These are phyloP conservation scores for Octopus sinensis DNA, from an alignment of 1,140 invertebrate species.

Conservation along the genomic window DNA sequence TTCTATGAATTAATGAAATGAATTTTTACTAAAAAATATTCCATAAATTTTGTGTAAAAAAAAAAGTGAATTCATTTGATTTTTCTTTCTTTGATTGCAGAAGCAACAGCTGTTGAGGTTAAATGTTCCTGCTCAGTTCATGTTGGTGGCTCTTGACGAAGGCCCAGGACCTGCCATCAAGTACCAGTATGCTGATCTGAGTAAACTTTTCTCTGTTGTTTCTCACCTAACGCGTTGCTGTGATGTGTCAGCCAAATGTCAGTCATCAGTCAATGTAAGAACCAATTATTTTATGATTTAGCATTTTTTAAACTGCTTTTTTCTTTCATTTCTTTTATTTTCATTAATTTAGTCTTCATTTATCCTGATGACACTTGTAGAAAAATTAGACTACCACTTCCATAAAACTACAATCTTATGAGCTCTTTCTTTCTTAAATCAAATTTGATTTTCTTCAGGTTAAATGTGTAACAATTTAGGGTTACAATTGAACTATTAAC, in stretches of 20 bases:
- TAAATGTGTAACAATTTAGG: too few relatives aligned
- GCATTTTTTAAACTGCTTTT: too few relatives aligned
- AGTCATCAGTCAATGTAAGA: constrained; percentile 65
- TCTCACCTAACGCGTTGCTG: constrained; percentile 88
- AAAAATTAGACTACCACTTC: background rate
- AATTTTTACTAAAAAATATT: too few relatives aligned
- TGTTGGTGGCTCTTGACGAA: constrained; percentile 88
- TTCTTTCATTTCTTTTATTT: too few relatives aligned
- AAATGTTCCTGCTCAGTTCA: constrained; percentile 85
- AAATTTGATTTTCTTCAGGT: too few relatives aligned
- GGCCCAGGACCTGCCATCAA: constrained; percentile 88
- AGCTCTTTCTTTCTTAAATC: too few relatives aligned
- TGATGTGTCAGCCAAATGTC: constrained; percentile 79
- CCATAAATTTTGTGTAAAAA: too few relatives aligned
- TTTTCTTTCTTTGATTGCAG: constrained; percentile 35
- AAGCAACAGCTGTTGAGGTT: constrained; percentile 64
- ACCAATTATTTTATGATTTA: background rate
- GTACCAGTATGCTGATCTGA: constrained; percentile 92
- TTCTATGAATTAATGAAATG: too few relatives aligned
- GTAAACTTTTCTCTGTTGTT: constrained; percentile 90
- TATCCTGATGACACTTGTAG: background rate
- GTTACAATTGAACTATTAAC: too few relatives aligned
- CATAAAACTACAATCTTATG: too few relatives aligned
- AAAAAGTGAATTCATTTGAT: too few relatives aligned
- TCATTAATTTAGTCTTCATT: background rate